phyloP scores from a whole-genome alignment of 2,888 invertebrate species.

The Allacma fusca region DNA sequence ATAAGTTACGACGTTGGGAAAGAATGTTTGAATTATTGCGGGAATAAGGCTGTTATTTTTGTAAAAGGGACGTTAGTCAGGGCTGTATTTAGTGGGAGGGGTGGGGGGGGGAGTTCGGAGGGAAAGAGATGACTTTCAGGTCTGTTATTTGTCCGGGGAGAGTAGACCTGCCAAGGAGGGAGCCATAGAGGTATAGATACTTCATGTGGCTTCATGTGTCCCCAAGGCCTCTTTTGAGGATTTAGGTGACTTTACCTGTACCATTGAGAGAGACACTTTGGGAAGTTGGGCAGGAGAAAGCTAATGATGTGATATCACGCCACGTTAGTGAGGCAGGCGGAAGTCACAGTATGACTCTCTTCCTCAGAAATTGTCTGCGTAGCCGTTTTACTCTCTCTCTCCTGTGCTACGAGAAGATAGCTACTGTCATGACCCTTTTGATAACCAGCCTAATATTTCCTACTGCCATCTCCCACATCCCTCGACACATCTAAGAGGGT shows the following conservation, averaged over 20 bases:
- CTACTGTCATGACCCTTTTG: neutral
- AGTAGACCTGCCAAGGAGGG: neutral
- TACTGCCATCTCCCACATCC: constrained; percentile 2
- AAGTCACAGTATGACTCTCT: constrained; percentile 22
- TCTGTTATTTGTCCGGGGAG: neutral
- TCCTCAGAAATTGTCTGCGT: constrained; percentile 5
- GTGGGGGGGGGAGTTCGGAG: neutral
- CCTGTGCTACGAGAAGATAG: too few relatives aligned
- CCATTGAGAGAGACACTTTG: constrained; percentile 35
- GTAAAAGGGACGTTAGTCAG: too few relatives aligned
- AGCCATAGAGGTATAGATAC: neutral
- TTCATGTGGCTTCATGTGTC: constrained; percentile 42
- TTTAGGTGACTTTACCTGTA: constrained; percentile 46
- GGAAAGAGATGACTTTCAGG: neutral
- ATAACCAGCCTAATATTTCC: neutral
- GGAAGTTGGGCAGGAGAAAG: constrained; percentile 30
- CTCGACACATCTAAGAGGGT: constrained; percentile 9
- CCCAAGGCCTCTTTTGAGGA: constrained; percentile 44
- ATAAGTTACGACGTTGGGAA: too few relatives aligned
- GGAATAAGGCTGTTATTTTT: too few relatives aligned
- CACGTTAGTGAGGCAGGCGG: constrained; percentile 23
- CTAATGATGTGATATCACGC: constrained; percentile 47
- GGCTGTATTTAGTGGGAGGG: too few relatives aligned
- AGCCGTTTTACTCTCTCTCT: neutral
- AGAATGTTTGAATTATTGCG: too few relatives aligned